phyloP scores from a whole-genome alignment of 2,888 invertebrate species.

The Mallateleia sp. region DNA sequence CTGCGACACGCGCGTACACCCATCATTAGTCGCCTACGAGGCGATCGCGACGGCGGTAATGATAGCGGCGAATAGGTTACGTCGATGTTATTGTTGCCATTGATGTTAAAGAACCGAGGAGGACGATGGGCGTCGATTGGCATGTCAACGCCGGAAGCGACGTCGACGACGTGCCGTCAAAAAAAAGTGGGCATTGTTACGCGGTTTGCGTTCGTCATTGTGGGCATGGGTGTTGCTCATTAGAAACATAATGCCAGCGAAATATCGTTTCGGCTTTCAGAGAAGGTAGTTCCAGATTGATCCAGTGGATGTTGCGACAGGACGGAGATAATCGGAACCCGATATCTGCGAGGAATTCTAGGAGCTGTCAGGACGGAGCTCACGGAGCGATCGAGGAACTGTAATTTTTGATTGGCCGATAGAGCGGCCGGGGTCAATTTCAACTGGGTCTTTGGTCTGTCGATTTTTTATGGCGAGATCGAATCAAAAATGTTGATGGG shows the following conservation, averaged over 20 bases:
- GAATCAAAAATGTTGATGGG: slow-evolving; percentile 30
- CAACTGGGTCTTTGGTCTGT: slow-evolving; percentile 47
- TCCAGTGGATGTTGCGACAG: slow-evolving; percentile 62
- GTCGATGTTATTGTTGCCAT: slow-evolving; percentile 66
- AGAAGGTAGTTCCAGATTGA: slow-evolving; percentile 42
- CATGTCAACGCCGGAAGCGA: slow-evolving; percentile 77
- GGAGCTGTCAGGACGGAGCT: slow-evolving; percentile 53
- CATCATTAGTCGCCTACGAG: slow-evolving; percentile 88
- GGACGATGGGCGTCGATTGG: slow-evolving; percentile 70
- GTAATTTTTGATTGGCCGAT: slow-evolving; percentile 63
- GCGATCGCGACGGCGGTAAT: slow-evolving; percentile 51
- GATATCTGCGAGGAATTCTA: slow-evolving; percentile 67
- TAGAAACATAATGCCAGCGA: slow-evolving; percentile 54
- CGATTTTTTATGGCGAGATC: slow-evolving; percentile 29
- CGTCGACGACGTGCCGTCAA: slow-evolving; percentile 49
- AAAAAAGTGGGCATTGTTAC: slow-evolving; percentile 40
- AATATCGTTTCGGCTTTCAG: slow-evolving; percentile 26
- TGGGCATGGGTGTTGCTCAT: slow-evolving; percentile 59
- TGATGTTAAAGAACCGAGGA: slow-evolving; percentile 65
- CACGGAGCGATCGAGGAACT: slow-evolving; percentile 34
- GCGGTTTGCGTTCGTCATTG: slow-evolving; percentile 21
- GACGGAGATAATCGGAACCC: slow-evolving; percentile 49
- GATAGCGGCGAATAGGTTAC: slow-evolving; percentile 66
- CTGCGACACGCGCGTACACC: slow-evolving; percentile 82
- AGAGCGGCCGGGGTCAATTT: slow-evolving; percentile 42